phyloP scores from a whole-genome alignment of 2,888 invertebrate genomes.

The Epirrhoe tristata region DNA sequence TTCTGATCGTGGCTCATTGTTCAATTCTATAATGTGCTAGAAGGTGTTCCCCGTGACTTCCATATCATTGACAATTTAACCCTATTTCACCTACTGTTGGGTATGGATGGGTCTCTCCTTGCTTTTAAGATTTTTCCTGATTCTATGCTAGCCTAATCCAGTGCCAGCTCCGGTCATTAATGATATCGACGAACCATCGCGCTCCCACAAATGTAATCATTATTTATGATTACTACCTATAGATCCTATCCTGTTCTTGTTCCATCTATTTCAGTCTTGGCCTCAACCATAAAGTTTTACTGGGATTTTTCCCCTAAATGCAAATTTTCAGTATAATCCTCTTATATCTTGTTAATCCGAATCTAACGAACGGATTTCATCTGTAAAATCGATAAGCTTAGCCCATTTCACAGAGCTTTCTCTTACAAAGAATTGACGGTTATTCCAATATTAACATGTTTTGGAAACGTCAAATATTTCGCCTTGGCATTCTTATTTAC shows the following conservation, averaged over 20 bases:
- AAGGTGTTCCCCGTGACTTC: not conserved
- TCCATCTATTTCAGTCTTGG: too few relatives aligned
- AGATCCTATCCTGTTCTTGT: too few relatives aligned
- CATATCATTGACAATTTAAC: too few relatives aligned
- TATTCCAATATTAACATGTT: constrained; percentile 27
- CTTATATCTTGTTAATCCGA: constrained; percentile 11
- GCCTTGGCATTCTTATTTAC: constrained; percentile 24
- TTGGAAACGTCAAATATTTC: constrained; percentile 24
- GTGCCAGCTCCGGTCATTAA: too few relatives aligned
- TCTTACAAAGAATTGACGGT: constrained; percentile 27
- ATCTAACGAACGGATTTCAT: constrained; percentile 14
- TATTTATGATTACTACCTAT: too few relatives aligned
- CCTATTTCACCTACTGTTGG: too few relatives aligned
- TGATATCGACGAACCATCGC: too few relatives aligned
- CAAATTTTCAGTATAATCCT: not conserved
- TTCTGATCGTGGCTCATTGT: constrained; percentile 25
- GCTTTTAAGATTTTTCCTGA: too few relatives aligned
- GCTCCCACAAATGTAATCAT: too few relatives aligned
- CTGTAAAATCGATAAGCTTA: constrained; percentile 20
- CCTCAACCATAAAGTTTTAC: not conserved
- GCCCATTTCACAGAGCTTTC: constrained; percentile 28
- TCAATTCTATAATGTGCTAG: constrained; percentile 22
- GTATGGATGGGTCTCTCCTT: too few relatives aligned
- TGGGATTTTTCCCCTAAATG: too few relatives aligned
- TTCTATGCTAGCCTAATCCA: too few relatives aligned